phyloP scores from a whole-genome alignment of 92 coral and sea anemone species.

The Porites cylindrica region DNA sequence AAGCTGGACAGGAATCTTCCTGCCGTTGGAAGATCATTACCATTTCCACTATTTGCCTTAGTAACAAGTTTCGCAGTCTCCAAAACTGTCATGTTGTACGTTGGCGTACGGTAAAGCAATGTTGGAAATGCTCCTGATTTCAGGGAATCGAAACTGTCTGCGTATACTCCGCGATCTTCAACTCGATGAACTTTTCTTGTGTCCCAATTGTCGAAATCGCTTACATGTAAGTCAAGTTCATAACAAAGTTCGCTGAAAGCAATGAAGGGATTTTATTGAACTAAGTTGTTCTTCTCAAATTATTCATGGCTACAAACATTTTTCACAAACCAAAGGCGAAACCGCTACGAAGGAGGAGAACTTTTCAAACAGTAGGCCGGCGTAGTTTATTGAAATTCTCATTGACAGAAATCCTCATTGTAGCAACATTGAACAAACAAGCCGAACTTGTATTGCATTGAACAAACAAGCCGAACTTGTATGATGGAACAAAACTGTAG shows the following conservation, averaged over 20 bases:
- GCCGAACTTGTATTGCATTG: no score
- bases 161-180: conserved; percentile 17
- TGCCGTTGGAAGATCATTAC: conserved; percentile 13
- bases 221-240: neutral
- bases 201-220: neutral
- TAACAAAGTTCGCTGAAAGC: neutral
- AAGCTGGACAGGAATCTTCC: conserved; percentile 24
- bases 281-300: no score
- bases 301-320: no score
- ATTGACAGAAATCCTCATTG: no score
- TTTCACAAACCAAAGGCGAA: no score
- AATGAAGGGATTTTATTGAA: neutral
- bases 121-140: conserved; percentile 28
- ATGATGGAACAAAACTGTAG: no score
- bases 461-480: no score
- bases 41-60: neutral
- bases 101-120: neutral
- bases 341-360: no score
- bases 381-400: no score
- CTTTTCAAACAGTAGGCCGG: no score
- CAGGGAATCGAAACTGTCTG: neutral
- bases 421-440: no score
- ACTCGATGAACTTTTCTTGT: neutral
- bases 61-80: neutral
- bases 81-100: neutral